A percentile compares a stretch with the other conserved stretches of the same genome.
phyloP scores from a whole-genome alignment of 2,113 vertebrate genomes.

The Machaerirhynchus nigripectus region DNA sequence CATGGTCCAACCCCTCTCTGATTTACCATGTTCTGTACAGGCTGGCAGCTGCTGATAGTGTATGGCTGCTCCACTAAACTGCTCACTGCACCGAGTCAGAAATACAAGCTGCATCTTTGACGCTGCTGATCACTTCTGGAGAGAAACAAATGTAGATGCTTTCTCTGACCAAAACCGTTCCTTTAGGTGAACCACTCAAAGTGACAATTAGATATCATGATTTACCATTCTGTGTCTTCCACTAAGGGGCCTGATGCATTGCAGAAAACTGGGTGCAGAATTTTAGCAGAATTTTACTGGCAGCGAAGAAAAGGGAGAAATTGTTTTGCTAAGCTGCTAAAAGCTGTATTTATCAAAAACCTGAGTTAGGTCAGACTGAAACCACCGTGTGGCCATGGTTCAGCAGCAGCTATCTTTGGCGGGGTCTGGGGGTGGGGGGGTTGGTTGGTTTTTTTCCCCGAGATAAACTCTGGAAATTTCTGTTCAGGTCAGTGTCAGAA shows the following conservation, averaged over 20 bases:
- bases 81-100: neutral
- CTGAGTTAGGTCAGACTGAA: neutral
- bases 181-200: neutral
- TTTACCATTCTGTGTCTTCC: neutral
- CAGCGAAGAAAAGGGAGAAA: neutral
- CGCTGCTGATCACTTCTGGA: neutral
- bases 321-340: neutral
- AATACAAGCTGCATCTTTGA: neutral
- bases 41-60: neutral
- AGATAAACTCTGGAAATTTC: neutral
- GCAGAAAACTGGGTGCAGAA: neutral
- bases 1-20: neutral
- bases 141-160: neutral
- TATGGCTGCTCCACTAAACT: neutral
- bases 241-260: neutral
- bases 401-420: neutral
- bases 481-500: neutral
- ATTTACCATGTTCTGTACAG: fast-evolving
- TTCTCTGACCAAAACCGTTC: neutral
- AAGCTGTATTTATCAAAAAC: neutral
- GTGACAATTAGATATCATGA: neutral
- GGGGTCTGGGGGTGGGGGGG: too few species aligned
- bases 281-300: neutral
- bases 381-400: neutral
- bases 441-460: neutral